Evolutionary conservation across 1,140 invertebrate species (phyloP).

Genomic region (Notospermus geniculatus): DNA sequence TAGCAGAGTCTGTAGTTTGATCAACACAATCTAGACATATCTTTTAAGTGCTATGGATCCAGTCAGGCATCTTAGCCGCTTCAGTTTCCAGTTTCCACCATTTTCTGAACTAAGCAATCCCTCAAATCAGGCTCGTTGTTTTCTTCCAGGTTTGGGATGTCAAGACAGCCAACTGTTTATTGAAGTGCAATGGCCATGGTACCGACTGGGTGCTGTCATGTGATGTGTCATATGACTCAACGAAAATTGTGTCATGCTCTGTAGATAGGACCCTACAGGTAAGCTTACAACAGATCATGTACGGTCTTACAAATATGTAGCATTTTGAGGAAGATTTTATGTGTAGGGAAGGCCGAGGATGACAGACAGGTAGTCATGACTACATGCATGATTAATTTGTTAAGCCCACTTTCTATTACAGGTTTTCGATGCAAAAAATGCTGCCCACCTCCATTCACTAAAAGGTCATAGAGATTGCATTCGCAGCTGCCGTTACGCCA

Average conservation of each 20-base stretch:
- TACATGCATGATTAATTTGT: no score
- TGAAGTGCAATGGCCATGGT: not conserved
- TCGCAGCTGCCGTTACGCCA: not conserved
- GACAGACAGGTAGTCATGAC: no score
- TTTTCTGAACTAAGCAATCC: not conserved
- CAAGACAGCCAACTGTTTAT: not conserved
- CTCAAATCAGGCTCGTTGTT: not conserved
- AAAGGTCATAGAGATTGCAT: not conserved
- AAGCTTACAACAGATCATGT: not conserved
- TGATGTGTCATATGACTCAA: not conserved
- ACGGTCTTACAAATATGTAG: no score
- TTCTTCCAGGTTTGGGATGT: conserved; percentile 3
- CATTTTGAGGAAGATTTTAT: no score
- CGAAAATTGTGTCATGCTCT: conserved; percentile 2
- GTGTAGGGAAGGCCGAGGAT: no score
- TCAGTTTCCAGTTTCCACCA: not conserved
- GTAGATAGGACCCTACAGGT: conserved; percentile 4
- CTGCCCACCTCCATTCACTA: not conserved
- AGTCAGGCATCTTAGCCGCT: no score
- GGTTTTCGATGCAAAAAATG: not conserved
- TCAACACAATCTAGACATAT: not conserved
- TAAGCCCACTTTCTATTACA: conserved; percentile 1
- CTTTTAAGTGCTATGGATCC: no score
- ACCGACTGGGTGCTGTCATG: not conserved
- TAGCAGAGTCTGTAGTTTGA: not conserved